A percentile compares a stretch with the other conserved stretches of the same genome.
Evolutionary conservation across 37 sponge, comb jelly and placozoan species (phyloP).

Genomic region (Tethya wilhelma): DNA sequence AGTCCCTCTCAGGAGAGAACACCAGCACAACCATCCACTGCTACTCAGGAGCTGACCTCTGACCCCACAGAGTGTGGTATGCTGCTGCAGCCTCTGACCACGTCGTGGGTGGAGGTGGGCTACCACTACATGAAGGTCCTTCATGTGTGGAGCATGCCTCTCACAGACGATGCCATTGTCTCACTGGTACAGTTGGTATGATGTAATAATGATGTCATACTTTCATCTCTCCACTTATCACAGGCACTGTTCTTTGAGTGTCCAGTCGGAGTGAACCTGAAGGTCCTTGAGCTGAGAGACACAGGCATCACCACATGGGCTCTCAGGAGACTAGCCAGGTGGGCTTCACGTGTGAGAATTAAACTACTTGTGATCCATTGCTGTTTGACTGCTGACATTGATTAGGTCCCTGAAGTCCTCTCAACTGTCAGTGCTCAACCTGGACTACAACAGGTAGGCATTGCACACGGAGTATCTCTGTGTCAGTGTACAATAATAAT

Average conservation of each 20-base stretch:
- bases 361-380: too few relatives aligned
- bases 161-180: constrained; percentile 45
- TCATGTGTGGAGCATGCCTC: constrained; percentile 40
- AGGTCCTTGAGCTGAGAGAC: constrained; percentile 45
- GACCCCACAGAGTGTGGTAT: not conserved
- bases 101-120: constrained; percentile 10
- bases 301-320: constrained; percentile 50
- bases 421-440: too few relatives aligned
- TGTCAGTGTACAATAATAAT: too few relatives aligned
- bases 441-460: constrained; percentile 22
- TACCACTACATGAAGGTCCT: constrained; percentile 38
- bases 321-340: constrained; percentile 49
- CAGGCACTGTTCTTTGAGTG: constrained; percentile 68
- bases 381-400: too few relatives aligned
- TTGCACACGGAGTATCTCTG: too few relatives aligned
- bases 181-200: constrained; percentile 21
- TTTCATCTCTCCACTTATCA: too few relatives aligned
- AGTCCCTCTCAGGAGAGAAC: not conserved
- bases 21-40: not conserved
- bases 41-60: too few relatives aligned
- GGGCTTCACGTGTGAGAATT: not conserved
- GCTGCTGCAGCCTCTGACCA: constrained; percentile 29
- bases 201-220: not conserved
- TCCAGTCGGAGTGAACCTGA: constrained; percentile 16
- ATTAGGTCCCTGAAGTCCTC: too few relatives aligned